phyloP scores from a whole-genome alignment of 2,888 invertebrate species.

The Globia sparganii region DNA sequence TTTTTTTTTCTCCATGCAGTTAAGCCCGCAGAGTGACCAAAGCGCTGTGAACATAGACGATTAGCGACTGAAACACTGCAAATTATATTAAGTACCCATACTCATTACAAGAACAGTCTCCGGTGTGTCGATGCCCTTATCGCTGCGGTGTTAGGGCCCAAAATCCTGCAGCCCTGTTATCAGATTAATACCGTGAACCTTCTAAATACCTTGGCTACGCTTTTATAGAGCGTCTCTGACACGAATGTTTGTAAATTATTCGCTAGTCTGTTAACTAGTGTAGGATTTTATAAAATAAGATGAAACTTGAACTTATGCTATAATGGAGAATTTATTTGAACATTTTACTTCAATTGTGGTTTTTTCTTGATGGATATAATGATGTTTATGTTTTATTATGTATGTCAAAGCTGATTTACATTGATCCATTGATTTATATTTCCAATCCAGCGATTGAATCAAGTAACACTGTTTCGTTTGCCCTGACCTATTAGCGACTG shows the following conservation, averaged over 20 bases:
- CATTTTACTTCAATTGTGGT: neutral
- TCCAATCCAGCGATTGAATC: neutral
- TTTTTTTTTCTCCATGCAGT: neutral
- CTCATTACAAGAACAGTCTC: neutral
- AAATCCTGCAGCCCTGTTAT: neutral
- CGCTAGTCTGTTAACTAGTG: slow-evolving; percentile 51
- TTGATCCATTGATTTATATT: neutral
- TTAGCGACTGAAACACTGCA: neutral
- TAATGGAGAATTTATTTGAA: slow-evolving; percentile 25
- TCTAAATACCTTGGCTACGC: slow-evolving; percentile 4
- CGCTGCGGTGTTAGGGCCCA: neutral
- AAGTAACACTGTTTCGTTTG: neutral
- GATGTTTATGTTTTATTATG: neutral
- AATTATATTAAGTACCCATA: neutral
- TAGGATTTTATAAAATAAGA: slow-evolving; percentile 45
- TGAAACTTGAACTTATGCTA: slow-evolving; percentile 28
- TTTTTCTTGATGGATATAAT: neutral
- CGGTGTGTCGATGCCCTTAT: neutral
- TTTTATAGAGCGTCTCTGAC: neutral
- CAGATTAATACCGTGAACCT: neutral
- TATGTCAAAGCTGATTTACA: neutral
- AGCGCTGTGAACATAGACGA: neutral
- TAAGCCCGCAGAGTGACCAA: neutral
- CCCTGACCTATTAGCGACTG: neutral
- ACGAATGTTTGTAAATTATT: slow-evolving; percentile 47